Evolutionary conservation across 2,797 vertebrate species (phyloP), one percentile per base, ranked within the genome.

Genomic region (Melanotaenia trifasciata): DNA sequence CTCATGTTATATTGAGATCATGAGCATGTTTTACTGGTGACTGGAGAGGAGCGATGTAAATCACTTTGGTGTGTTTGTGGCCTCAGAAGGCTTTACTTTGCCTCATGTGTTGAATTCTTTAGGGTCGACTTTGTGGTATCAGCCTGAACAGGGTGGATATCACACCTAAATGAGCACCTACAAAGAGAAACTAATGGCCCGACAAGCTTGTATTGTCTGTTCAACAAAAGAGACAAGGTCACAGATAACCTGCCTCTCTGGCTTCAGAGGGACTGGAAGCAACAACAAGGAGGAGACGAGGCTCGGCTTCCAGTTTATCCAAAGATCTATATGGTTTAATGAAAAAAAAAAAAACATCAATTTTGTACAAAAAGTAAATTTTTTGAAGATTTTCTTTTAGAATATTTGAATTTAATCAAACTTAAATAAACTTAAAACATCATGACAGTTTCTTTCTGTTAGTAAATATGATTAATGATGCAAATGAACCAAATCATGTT

Each of bases 181-280:
- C 90, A 94, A 93, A 91, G 92, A 80, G 56, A 83, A 83, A 74
- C 89, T 90, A 93, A 93, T 90, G 79, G 81, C 68, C 61, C 65
- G 67, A 92, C 91, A 89, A 70, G 86, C 56, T 63, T 6, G 54
- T 57, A 83, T 95, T 94, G 91, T 95, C 75, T 87, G 80, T 69
- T 64, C 51, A 74, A 94, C 92, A 93, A 94, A 90, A 84, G 89
- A 74, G 77, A 81, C 74, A 65, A 84, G 84, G 79, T 85, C 69
- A 81, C 73, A 76, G 67, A 88, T 84, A 90, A 90, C 88, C 87
- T 79, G 85, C 58, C 78, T 72, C 57, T 72, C 78, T 72, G 16
- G 70, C 85, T 88, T 88, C 89, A 88, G 91, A 93, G 87, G 67
- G 35, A 57, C 45, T 0, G n/a, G 28, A 66, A 68, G 24, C 71